Base-by-base conservation (phyloP, 2,113 vertebrate genomes). In the Sisor rabdophorus region DNA sequence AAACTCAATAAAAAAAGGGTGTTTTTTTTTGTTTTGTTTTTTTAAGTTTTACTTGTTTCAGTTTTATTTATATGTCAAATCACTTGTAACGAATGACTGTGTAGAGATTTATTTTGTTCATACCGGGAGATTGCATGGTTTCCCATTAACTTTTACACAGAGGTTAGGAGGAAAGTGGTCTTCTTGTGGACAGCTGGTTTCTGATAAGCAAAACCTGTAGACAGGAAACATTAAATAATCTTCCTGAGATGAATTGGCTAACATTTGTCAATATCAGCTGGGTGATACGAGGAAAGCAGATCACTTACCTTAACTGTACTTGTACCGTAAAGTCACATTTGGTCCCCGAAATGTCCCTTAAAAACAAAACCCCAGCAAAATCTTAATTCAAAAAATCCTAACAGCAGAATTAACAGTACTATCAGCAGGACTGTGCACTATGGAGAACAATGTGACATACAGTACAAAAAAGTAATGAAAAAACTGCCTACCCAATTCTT, bases 311-410 rank as follows among this genome's bases (percentile, higher is more conserved):
- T 92, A 99, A 87, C 92, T 99, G 97, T 89, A 99, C 96, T 91
- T 99, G 97, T 86, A 99, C 97, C 80, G 95, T 98, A 89, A 98
- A 99, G 91, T 99, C 97, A 87, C 97, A 98, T 90, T 98, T 98
- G 94, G 94, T 96, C 94, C 95, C 97, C 87, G 96, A 98, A 93
- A 98, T 97, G 93, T 99, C 97, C 96, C 97, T 99, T 54, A 80
- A 87, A 87, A 61, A 73, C 80, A 88, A 24, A 79, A 85, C 12
- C 82, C 13, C 9, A 11, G 50, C 79, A 56, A 32, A 19, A 20
- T 24, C 36, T 67, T 60, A 19, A 61, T 22, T 80, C 17, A 83
- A 52, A 65, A 75, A 7, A 64, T 56, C 32, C 22, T 28, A 15
- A 11, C 4, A 60, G 22, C 24, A 58, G 16, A 71, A 59, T 28